These are phyloP conservation scores for Hemicrepidius hirtus DNA, from an alignment of 2,888 invertebrate genomes.

Conservation along the genomic window DNA sequence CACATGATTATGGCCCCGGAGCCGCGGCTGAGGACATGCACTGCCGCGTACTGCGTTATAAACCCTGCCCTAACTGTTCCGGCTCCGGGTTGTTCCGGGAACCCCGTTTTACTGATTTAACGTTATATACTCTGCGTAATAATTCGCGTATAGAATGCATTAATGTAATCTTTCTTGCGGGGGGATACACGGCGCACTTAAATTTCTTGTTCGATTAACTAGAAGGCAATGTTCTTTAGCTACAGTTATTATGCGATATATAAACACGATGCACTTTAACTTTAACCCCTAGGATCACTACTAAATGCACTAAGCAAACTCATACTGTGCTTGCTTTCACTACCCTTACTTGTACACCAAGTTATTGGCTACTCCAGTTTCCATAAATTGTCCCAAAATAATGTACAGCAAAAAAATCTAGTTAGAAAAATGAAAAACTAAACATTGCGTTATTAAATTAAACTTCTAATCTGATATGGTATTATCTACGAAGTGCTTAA, in stretches of 20 bases:
- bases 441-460: too few relatives aligned
- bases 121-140: slow-evolving; percentile 51
- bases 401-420: not conserved
- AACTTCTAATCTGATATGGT: too few relatives aligned
- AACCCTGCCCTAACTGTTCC: slow-evolving; percentile 63
- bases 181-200: slow-evolving; percentile 47
- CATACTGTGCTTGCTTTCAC: not conserved
- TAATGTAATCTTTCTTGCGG: slow-evolving; percentile 52
- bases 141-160: slow-evolving; percentile 53
- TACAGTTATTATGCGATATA: slow-evolving; percentile 26
- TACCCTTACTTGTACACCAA: not conserved
- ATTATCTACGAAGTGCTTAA: too few relatives aligned
- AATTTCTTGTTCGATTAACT: slow-evolving; percentile 52
- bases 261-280: slow-evolving; percentile 29
- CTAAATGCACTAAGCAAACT: slow-evolving; percentile 11
- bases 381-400: slow-evolving; percentile 10
- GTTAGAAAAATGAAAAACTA: too few relatives aligned
- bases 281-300: slow-evolving; percentile 10
- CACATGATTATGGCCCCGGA: slow-evolving; percentile 71
- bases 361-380: slow-evolving; percentile 2
- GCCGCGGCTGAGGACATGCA: slow-evolving; percentile 66
- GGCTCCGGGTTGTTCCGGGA: slow-evolving; percentile 51
- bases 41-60: slow-evolving; percentile 65
- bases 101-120: slow-evolving; percentile 53
- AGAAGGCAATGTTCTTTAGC: slow-evolving; percentile 32